A percentile compares a stretch with the other conserved stretches of the same genome.
phyloP scores from a whole-genome alignment of 2,797 vertebrate genomes.

The Schizopygopsis pylzovi region DNA sequence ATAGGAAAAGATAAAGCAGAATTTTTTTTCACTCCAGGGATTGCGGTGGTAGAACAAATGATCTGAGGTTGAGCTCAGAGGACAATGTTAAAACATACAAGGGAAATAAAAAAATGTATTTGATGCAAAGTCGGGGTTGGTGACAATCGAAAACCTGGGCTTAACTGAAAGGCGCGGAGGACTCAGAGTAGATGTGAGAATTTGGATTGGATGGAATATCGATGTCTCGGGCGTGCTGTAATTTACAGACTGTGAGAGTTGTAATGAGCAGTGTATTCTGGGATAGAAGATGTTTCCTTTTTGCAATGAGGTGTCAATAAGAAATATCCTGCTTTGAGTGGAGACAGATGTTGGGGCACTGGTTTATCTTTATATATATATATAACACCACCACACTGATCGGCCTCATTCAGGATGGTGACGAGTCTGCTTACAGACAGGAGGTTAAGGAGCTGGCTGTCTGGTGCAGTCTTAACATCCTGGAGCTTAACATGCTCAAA shows the following conservation, averaged over 20 bases:
- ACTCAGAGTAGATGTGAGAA: not conserved
- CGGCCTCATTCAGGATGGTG: too few species aligned
- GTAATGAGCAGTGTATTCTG: constrained; percentile 16
- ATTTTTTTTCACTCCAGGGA: not conserved
- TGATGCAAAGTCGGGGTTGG: not conserved
- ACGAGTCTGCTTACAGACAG: too few species aligned
- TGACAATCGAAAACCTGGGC: constrained; percentile 12
- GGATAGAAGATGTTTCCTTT: constrained; percentile 26
- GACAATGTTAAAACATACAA: not conserved
- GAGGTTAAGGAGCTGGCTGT: too few species aligned
- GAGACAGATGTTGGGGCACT: constrained; percentile 34
- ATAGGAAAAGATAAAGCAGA: constrained; percentile 1
- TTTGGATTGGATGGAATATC: constrained; percentile 2
- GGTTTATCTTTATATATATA: constrained; percentile 13
- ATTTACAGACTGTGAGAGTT: constrained; percentile 21
- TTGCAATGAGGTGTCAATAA: constrained; percentile 34
- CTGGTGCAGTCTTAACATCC: too few species aligned
- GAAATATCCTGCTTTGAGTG: constrained; percentile 12
- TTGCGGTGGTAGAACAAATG: constrained; percentile 26
- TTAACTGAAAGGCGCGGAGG: not conserved
- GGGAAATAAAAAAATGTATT: not conserved
- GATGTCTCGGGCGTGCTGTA: constrained; percentile 5
- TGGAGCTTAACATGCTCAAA: too few species aligned
- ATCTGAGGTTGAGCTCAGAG: constrained; percentile 32
- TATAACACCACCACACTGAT: too few species aligned